phyloP scores from a whole-genome alignment of 1,140 invertebrate genomes.

The Acromyrmex heyeri region DNA sequence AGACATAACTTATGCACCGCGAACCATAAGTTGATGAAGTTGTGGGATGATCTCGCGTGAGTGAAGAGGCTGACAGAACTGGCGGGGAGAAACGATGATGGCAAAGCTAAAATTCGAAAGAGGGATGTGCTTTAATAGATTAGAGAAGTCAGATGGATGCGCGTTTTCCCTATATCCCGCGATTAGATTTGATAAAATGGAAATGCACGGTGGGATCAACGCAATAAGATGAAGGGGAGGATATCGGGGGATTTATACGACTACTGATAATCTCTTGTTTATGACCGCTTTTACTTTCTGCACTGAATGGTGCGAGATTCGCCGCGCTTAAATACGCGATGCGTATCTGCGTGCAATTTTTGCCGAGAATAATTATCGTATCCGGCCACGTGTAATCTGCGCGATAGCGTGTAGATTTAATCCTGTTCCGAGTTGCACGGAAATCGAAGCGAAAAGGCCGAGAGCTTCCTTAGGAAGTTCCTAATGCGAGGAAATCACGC shows the following conservation, averaged over 20 bases:
- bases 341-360: constrained; percentile 34
- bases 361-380: constrained; percentile 36
- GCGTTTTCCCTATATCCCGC: constrained; percentile 45
- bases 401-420: constrained; percentile 65
- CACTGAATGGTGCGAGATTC: background rate
- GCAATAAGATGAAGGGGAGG: constrained; percentile 20
- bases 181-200: constrained; percentile 46
- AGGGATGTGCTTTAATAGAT: constrained; percentile 27
- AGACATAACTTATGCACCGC: background rate
- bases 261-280: constrained; percentile 48
- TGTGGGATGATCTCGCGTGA: constrained; percentile 51
- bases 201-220: background rate
- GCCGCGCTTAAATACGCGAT: background rate
- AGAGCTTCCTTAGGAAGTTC: constrained; percentile 59
- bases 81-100: background rate
- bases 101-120: background rate
- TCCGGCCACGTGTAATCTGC: constrained; percentile 24
- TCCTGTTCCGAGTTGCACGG: constrained; percentile 51
- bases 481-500: constrained; percentile 66
- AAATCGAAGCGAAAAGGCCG: constrained; percentile 61
- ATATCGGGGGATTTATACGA: constrained; percentile 10
- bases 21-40: constrained; percentile 20
- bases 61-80: background rate
- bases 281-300: background rate
- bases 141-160: constrained; percentile 41